Evolutionary conservation across 2,113 vertebrate species (phyloP).

Genomic region (Caloenas nicobarica): DNA sequence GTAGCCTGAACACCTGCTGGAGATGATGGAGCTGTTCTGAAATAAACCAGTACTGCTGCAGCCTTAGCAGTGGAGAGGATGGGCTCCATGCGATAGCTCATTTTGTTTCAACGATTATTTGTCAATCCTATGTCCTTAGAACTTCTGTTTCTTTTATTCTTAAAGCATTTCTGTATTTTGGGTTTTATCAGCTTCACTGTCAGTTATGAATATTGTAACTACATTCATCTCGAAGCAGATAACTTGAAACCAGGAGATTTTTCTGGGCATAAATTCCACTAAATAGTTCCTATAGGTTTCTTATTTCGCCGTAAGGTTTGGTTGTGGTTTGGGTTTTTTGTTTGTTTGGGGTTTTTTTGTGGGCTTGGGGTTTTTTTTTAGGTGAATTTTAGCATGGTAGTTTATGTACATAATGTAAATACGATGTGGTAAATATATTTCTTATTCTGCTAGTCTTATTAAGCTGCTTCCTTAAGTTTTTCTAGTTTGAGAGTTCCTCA

Average conservation of each 20-base stretch:
- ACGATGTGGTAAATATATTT: background rate
- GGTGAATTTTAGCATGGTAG: background rate
- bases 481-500: background rate
- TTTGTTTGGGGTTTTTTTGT: background rate
- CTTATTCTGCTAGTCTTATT: background rate
- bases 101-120: background rate
- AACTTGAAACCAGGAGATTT: background rate
- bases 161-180: background rate
- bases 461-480: background rate
- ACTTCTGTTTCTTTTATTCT: background rate
- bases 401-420: background rate
- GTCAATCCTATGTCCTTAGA: background rate
- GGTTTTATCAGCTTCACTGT: background rate
- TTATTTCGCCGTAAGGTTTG: background rate
- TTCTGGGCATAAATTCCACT: background rate
- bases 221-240: background rate
- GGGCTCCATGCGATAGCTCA: background rate
- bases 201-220: background rate
- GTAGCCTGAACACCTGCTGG: slow-evolving; percentile 7
- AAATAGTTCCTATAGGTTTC: background rate
- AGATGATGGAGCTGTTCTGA: slow-evolving; percentile 13
- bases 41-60: background rate
- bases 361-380: background rate
- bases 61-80: background rate
- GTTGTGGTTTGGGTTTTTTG: background rate